A percentile compares a stretch with the other conserved stretches of the same genome.
Evolutionary conservation across 2,797 vertebrate genomes (phyloP).

Genomic region (Poecilia gillii): DNA sequence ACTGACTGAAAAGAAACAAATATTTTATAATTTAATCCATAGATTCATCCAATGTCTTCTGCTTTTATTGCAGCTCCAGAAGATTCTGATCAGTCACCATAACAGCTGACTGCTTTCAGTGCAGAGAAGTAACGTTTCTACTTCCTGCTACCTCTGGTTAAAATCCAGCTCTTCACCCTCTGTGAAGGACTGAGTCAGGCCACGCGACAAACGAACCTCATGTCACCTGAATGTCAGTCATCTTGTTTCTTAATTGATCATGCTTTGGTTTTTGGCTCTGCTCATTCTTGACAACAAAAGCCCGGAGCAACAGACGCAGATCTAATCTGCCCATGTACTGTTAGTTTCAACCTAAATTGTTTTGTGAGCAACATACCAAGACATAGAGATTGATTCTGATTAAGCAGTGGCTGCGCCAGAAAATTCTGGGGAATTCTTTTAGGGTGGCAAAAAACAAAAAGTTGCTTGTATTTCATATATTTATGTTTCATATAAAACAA

Average conservation of each 20-base stretch:
- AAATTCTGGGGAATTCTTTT: too few species aligned
- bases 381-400: too few species aligned
- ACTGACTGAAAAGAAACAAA: neutral
- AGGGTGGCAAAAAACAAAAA: too few species aligned
- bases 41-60: neutral
- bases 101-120: too few species aligned
- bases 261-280: neutral
- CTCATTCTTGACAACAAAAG: neutral
- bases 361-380: neutral
- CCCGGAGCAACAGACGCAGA: neutral
- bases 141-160: neutral
- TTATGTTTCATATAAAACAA: too few species aligned
- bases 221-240: too few species aligned
- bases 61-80: neutral
- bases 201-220: too few species aligned
- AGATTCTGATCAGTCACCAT: neutral
- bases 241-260: too few species aligned
- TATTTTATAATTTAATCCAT: neutral
- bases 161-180: neutral
- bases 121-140: neutral
- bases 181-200: neutral
- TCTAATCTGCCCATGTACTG: neutral
- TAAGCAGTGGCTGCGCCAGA: too few species aligned
- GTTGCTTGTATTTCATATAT: too few species aligned
- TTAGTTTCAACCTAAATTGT: neutral